These are phyloP conservation scores for Leucophenga montana DNA, from an alignment of 2,888 invertebrate species.

Conservation along the genomic window DNA sequence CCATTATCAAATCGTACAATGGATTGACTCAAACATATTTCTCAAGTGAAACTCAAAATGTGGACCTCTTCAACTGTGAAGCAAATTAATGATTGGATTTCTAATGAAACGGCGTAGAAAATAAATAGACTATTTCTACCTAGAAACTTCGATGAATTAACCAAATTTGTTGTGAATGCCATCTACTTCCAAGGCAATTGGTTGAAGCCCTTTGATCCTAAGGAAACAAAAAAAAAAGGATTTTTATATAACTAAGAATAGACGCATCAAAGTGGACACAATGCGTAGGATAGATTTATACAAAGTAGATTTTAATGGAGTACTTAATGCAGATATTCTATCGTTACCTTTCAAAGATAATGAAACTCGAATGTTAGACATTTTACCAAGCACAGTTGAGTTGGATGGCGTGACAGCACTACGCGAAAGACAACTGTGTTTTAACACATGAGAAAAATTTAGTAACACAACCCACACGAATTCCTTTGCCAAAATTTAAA, in stretches of 20 bases:
- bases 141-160: no score
- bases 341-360: not conserved
- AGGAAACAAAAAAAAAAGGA: not conserved
- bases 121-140: no score
- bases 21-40: not conserved
- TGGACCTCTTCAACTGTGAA: no score
- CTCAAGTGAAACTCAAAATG: no score
- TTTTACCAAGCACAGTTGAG: not conserved
- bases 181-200: no score
- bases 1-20: not conserved
- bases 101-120: no score
- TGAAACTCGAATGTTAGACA: not conserved
- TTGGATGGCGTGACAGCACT: not conserved
- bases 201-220: not conserved
- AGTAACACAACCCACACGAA: no score
- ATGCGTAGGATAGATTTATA: not conserved
- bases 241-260: not conserved
- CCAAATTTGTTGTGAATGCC: no score
- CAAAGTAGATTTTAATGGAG: not conserved
- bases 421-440: no score
- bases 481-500: not conserved
- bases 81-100: no score
- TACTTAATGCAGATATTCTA: not conserved
- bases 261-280: not conserved
- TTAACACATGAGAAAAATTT: no score